Evolutionary conservation across 2,113 vertebrate genomes (phyloP), one percentile per base, ranked within the genome.

Genomic region (Ochotona curzoniae): DNA sequence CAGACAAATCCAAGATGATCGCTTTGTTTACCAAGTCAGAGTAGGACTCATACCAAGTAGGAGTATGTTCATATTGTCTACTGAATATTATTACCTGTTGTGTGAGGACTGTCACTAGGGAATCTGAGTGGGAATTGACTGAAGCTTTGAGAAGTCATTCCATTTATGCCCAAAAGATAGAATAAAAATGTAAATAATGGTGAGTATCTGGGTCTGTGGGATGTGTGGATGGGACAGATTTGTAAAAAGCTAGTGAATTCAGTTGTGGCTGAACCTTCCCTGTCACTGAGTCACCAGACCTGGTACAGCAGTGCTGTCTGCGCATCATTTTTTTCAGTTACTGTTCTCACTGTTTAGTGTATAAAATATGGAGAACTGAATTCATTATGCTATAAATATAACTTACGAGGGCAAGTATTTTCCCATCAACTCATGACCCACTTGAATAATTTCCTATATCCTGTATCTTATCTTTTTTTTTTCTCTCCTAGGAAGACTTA

Each of bases 1-100:
- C 63, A 61, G n/a, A 78, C 76, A 93, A 89, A 93, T 85, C 49
- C 76, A 93, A 78, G 91, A 89, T 85, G 60, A 84, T 51, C 84
- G 86, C 81, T 66, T 66, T 93, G 60, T 90, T 80, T 88, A 92
- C 75, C 73, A 63, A 91, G 28, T 89, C 85, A 90, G 83, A 69
- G 10, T n/a, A 38, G 64, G 12, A n/a, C n/a, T n/a, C n/a, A n/a
- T n/a, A n/a, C n/a, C n/a, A n/a, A n/a, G 66, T 74, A 28, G 60
- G 28, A 63, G 88, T 84, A 47, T 28, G 38, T 71, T 69, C 70
- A 79, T 12, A 21, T 91, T 71, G 73, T 47, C 57, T 82, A 81
- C 8, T 57, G 85, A 93, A 87, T 4, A 1, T 80, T 86, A 20
- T 51, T 54, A 69, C 66, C 54, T 25, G 73, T 5, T 8, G 0